Evolutionary conservation across 53 echinoderm and acorn worm species (phyloP).

Genomic region (Holothuria scabra): DNA sequence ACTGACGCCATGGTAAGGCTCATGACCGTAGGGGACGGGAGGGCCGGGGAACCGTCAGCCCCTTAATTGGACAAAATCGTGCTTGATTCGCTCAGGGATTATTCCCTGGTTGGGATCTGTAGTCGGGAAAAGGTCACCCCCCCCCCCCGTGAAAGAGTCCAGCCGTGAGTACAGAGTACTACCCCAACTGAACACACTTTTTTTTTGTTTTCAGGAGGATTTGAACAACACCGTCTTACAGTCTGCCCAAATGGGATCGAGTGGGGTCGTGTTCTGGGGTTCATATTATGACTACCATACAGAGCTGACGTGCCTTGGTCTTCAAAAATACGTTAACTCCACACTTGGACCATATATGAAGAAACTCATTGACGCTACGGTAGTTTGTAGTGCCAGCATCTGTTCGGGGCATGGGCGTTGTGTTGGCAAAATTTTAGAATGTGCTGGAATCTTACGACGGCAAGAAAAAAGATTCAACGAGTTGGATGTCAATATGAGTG

Average conservation of each 20-base stretch:
- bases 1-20: too few relatives aligned
- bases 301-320: constrained; percentile 24
- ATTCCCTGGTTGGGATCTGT: too few relatives aligned
- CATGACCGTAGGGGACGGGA: too few relatives aligned
- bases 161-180: too few relatives aligned
- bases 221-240: constrained; percentile 71
- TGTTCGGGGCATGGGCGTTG: constrained; percentile 83
- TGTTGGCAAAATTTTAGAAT: constrained; percentile 73
- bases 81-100: too few relatives aligned
- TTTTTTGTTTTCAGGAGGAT: constrained; percentile 54
- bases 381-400: constrained; percentile 53
- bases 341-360: constrained; percentile 68
- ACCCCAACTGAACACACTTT: neutral
- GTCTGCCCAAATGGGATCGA: constrained; percentile 68
- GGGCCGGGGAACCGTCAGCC: too few relatives aligned
- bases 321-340: constrained; percentile 55
- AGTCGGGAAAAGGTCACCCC: too few relatives aligned
- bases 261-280: constrained; percentile 85
- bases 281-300: constrained; percentile 46
- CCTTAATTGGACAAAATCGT: too few relatives aligned
- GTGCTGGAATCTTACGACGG: constrained; percentile 5
- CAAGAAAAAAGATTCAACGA: neutral
- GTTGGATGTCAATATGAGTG: neutral
- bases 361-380: constrained; percentile 56
- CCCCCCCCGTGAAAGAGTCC: too few relatives aligned